These are phyloP conservation scores for Melospiza georgiana DNA, from an alignment of 2,113 vertebrate species.

Conservation along the genomic window DNA sequence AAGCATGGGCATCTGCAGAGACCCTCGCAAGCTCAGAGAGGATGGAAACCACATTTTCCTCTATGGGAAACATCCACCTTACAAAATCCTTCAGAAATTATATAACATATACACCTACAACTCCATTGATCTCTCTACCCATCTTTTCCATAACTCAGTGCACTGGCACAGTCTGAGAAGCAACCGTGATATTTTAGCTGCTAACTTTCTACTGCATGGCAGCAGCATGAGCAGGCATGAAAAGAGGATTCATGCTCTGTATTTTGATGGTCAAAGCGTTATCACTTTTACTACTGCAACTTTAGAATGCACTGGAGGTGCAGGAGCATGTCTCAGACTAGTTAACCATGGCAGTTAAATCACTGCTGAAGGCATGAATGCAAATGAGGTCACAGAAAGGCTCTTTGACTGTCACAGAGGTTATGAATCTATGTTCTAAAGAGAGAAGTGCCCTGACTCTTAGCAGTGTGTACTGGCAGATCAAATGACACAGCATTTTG, in stretches of 20 bases:
- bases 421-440: not conserved
- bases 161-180: not conserved
- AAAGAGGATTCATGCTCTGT: not conserved
- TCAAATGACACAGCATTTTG: not conserved
- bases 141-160: not conserved
- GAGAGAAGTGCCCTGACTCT: not conserved
- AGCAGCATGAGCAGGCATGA: not conserved
- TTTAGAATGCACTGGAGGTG: not conserved
- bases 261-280: not conserved
- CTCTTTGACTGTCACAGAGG: not conserved
- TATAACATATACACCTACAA: not conserved
- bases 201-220: not conserved
- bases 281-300: not conserved
- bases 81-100: not conserved
- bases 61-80: not conserved
- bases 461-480: not conserved
- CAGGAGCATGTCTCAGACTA: fast-evolving
- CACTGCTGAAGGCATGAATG: not conserved
- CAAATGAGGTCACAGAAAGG: not conserved
- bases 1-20: not conserved
- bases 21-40: not conserved
- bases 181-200: not conserved
- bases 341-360: not conserved
- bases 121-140: not conserved
- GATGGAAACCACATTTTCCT: not conserved